These are phyloP conservation scores for Cygnus atratus DNA, from an alignment of 2,113 vertebrate genomes.

Conservation along the genomic window DNA sequence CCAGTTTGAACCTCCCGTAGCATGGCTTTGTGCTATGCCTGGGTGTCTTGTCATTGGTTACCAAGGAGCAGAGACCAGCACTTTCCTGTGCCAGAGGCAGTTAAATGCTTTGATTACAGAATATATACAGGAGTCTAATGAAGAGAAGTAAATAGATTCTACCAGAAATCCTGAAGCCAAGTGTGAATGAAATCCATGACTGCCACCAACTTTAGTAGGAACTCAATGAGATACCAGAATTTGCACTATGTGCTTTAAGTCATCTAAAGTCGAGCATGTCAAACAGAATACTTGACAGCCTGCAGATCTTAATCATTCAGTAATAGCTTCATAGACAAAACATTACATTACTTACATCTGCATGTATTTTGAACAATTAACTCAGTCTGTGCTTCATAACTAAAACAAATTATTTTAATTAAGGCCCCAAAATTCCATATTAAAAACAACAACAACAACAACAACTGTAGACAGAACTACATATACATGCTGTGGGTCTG, in stretches of 20 bases:
- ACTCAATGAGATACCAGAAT: neutral
- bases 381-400: neutral
- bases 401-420: neutral
- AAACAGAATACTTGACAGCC: neutral
- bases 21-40: too few species aligned
- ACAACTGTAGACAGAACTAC: neutral
- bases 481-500: neutral
- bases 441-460: neutral
- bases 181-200: neutral
- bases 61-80: too few species aligned
- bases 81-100: too few species aligned
- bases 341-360: neutral
- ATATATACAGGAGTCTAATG: neutral
- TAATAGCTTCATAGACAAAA: neutral
- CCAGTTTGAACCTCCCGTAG: too few species aligned
- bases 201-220: neutral
- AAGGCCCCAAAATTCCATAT: neutral
- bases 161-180: neutral
- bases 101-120: neutral
- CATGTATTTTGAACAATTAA: neutral
- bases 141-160: neutral
- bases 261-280: neutral
- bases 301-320: neutral
- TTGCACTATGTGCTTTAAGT: neutral
- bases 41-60: too few species aligned